A percentile compares a stretch with the other conserved stretches of the same genome.
Conservation (phyloP, 2,797 vertebrate genomes). For the Poeciliopsis turneri region DNA sequence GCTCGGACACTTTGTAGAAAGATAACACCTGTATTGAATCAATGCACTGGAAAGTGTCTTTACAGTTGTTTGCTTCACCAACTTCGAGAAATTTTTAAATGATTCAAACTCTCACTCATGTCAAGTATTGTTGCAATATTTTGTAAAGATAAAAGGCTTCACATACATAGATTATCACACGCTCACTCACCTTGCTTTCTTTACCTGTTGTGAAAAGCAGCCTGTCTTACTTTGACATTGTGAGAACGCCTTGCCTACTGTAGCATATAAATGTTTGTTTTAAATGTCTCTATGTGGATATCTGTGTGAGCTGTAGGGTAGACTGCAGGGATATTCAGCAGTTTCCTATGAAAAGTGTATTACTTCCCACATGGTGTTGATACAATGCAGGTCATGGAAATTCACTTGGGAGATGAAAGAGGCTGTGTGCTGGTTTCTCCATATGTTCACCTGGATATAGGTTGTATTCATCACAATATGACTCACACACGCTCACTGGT, state of each 20-base stretch:
- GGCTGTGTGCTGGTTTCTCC: constrained; percentile 1
- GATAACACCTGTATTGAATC: background rate
- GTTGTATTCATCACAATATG: background rate
- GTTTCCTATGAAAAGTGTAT: background rate
- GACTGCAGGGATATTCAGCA: background rate
- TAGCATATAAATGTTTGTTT: background rate
- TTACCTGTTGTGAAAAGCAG: constrained; percentile 1
- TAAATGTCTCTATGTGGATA: background rate
- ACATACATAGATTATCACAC: background rate
- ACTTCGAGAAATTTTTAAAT: background rate
- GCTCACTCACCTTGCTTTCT: background rate
- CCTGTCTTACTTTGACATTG: background rate
- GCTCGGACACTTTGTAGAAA: background rate
- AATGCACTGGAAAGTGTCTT: background rate
- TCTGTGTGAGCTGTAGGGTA: background rate
- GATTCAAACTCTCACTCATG: background rate
- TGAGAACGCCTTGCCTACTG: background rate
- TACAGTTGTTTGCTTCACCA: background rate
- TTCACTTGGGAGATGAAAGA: constrained; percentile 2
- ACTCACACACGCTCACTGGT: background rate
- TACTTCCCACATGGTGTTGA: background rate
- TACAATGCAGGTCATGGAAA: constrained; percentile 25
- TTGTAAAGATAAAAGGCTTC: background rate
- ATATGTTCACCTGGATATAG: constrained; percentile 2
- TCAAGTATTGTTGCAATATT: background rate